phyloP scores from a whole-genome alignment of 2,797 vertebrate species.

The Cirrhinus mrigala region DNA sequence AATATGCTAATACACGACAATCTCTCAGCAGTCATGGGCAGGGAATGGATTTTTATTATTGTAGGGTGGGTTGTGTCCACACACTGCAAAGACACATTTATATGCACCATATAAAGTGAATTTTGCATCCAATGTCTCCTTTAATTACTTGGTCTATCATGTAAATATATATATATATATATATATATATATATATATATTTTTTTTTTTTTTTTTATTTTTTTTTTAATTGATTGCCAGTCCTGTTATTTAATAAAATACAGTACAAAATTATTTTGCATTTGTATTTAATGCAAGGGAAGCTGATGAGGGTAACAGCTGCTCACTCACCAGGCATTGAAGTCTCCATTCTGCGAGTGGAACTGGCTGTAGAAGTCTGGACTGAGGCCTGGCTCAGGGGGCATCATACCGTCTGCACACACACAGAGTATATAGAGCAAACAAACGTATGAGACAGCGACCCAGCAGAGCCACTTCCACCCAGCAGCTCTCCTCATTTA shows the following conservation, averaged over 20 bases:
- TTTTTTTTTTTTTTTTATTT: too few species aligned
- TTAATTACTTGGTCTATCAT: not conserved
- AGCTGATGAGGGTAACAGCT: conserved; percentile 21
- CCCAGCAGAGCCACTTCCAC: conserved; percentile 49
- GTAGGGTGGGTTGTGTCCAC: too few species aligned
- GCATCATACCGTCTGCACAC: conserved; percentile 86
- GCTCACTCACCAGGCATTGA: conserved; percentile 74
- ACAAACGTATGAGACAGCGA: conserved; percentile 42
- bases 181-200: too few species aligned
- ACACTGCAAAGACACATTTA: too few species aligned
- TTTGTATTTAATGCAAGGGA: not conserved
- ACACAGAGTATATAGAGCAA: conserved; percentile 32
- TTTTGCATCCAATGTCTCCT: too few species aligned
- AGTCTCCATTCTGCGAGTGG: conserved; percentile 90
- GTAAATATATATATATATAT: not conserved
- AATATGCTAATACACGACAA: too few species aligned
- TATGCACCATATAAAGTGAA: too few species aligned
- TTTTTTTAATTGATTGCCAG: not conserved
- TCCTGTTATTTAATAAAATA: not conserved
- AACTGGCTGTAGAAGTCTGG: conserved; percentile 90
- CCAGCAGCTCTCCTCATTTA: conserved; percentile 47
- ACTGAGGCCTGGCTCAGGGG: conserved; percentile 86
- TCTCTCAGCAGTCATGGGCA: too few species aligned
- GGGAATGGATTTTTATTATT: too few species aligned
- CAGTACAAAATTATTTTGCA: not conserved